Evolutionary conservation across 2,888 invertebrate genomes (phyloP), one percentile per base, ranked within the genome.

Genomic region (Hemicrepidius hirtus): DNA sequence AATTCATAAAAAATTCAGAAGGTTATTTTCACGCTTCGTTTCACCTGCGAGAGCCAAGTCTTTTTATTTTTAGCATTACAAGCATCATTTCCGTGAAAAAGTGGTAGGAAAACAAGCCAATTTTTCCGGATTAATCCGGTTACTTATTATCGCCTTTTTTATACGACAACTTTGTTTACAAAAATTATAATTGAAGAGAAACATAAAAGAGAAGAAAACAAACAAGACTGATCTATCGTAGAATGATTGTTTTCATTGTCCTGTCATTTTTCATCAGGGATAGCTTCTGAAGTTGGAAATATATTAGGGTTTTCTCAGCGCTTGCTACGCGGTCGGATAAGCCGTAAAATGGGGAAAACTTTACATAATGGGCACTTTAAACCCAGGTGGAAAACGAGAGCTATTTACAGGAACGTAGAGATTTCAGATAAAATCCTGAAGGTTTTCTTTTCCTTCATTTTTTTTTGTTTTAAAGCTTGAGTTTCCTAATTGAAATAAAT

Each of bases 1-100:
- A 24, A 1, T 50, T 50, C 50, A 50, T 50, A 50, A 21, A 50
- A 50, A 7, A 50, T 50, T 50, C 50, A 50, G 50, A n/a, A 24
- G 24, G 50, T 24, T 50, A 50, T 50, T 50, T 50, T 24, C 13
- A 21, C n/a, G 12, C 3, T 21, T 28, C 7, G 7, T 28, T 53
- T 9, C 28, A 16, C 44, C 44, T 44, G 44, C 18, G 5, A 16
- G 13, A 32, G 28, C 21, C 7, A 18, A 44, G 13, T 9, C 1
- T 21, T 12, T 28, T 28, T 53, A 28, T 53, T 53, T 53, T 53
- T 53, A 53, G 53, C 5, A n/a, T 7, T 53, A n/a, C 53, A 53
- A 24, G 28, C n/a, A n/a, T 7, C 53, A 21, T 32, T 21, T 28
- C 21, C n/a, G 5, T 10, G 9, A 20, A 21, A 20, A 21, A 20